These are phyloP conservation scores for Scaptomyza parva DNA, from an alignment of 2,888 invertebrate genomes.

Conservation along the genomic window DNA sequence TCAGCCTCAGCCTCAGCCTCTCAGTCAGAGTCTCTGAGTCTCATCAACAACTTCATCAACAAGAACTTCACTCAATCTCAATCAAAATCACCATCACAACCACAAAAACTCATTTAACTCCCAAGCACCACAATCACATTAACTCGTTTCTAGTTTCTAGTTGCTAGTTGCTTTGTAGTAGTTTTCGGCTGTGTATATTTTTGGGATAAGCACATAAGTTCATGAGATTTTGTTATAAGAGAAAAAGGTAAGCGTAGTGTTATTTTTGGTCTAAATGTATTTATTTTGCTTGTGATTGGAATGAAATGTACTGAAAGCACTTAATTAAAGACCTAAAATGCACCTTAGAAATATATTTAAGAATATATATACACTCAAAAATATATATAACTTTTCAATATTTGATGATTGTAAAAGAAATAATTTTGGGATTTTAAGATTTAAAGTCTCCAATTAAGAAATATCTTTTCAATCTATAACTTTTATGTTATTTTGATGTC, in stretches of 20 bases:
- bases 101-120: background rate
- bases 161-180: slow-evolving; percentile 23
- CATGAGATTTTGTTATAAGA: background rate
- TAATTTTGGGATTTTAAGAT: no score
- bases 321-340: no score
- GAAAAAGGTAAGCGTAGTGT: slow-evolving; percentile 53
- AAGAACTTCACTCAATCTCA: background rate
- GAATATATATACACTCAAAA: no score
- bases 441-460: no score
- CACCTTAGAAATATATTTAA: no score
- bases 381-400: no score
- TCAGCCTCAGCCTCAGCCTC: background rate
- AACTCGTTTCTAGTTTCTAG: slow-evolving; percentile 11
- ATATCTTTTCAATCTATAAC: no score
- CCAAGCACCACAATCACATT: background rate
- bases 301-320: no score
- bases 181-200: background rate
- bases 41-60: no score
- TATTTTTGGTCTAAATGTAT: background rate
- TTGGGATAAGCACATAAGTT: slow-evolving; percentile 1
- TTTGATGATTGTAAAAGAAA: no score
- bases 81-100: slow-evolving; percentile 10
- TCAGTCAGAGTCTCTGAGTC: no score
- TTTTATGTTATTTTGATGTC: no score
- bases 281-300: slow-evolving; percentile 1